These are phyloP conservation scores for Rhodinocichla rosea DNA, from an alignment of 2,113 vertebrate species.

Conservation along the genomic window DNA sequence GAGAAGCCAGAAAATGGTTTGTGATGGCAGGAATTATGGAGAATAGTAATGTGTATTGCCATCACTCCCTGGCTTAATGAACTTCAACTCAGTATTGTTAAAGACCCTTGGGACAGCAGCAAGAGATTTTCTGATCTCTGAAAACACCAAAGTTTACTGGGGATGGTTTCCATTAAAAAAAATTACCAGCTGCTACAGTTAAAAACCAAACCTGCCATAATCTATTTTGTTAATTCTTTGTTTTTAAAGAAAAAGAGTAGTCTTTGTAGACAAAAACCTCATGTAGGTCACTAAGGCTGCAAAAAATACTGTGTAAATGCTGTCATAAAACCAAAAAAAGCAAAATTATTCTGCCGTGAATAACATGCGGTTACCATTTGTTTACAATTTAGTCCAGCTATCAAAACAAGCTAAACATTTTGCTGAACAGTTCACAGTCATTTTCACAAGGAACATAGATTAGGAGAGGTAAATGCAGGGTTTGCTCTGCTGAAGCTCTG, in stretches of 20 bases:
- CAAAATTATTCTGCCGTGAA: neutral
- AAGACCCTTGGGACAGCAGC: neutral
- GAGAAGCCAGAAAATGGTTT: conserved; percentile 16
- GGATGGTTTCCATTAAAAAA: neutral
- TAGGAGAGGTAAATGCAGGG: neutral
- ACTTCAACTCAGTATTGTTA: neutral
- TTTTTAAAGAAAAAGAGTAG: neutral
- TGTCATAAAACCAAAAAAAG: conserved; percentile 36
- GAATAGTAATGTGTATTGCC: neutral
- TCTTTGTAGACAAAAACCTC: neutral
- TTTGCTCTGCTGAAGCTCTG: neutral
- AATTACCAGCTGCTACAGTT: neutral
- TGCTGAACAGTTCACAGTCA: neutral
- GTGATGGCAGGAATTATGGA: neutral
- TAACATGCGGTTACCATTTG: conserved; percentile 29
- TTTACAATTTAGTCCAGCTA: conserved; percentile 53
- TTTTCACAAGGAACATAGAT: neutral
- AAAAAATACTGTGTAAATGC: conserved; percentile 19
- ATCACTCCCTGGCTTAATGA: neutral
- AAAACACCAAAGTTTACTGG: neutral
- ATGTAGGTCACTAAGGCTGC: conserved; percentile 21
- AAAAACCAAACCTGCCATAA: conserved; percentile 9
- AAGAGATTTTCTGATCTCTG: neutral
- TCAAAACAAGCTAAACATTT: conserved; percentile 44
- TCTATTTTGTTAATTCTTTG: conserved; percentile 5